Conservation (phyloP, 1,140 invertebrate genomes). For the Dysdera silvatica region DNA sequence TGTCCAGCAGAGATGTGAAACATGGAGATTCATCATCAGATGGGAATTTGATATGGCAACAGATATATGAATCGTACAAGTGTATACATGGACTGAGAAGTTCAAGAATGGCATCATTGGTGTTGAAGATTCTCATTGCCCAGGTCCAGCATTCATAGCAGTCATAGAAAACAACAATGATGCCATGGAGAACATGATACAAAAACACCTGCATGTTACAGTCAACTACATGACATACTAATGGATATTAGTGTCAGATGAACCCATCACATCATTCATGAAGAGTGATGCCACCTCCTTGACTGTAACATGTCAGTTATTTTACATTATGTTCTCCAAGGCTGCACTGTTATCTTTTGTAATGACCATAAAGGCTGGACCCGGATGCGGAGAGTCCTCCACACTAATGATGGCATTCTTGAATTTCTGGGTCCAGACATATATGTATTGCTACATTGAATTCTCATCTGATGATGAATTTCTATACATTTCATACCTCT, state of each 20-base stretch:
- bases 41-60: not conserved
- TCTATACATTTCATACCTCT: not conserved
- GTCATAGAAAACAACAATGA: not conserved
- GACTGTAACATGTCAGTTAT: not conserved
- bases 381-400: not conserved
- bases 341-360: not conserved
- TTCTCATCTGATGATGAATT: conserved; percentile 1
- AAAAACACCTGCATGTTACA: not conserved
- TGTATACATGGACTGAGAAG: not conserved
- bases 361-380: not conserved
- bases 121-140: not conserved
- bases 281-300: not conserved
- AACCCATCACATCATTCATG: no score
- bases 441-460: not conserved
- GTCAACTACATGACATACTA: not conserved
- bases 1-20: conserved; percentile 6
- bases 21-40: not conserved
- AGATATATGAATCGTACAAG: no score
- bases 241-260: no score
- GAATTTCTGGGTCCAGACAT: not conserved
- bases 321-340: not conserved
- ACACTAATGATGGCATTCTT: not conserved
- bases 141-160: not conserved
- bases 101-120: not conserved
- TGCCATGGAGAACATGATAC: not conserved